These are phyloP conservation scores for Drosophila paulistorum DNA, from an alignment of 1,140 invertebrate species.

Conservation along the genomic window DNA sequence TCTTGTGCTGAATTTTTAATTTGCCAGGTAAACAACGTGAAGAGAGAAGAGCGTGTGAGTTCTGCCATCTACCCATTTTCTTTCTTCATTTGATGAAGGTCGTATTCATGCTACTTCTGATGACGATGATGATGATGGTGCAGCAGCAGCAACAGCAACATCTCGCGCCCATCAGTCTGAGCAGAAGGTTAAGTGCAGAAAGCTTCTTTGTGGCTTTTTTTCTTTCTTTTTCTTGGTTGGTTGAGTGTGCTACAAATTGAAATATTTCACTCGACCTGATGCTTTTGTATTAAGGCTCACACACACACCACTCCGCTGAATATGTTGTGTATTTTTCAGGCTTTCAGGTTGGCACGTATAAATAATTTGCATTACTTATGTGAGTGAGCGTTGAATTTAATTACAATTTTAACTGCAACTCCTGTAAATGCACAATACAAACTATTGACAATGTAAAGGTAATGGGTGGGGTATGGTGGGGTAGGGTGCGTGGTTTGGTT, in stretches of 20 bases:
- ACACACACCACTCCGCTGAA: neutral
- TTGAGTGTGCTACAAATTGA: constrained; percentile 75
- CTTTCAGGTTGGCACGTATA: constrained; percentile 41
- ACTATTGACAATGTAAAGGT: constrained; percentile 30
- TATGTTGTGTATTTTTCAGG: constrained; percentile 38
- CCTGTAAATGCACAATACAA: constrained; percentile 49
- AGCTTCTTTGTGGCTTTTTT: constrained; percentile 39
- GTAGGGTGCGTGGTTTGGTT: constrained; percentile 14
- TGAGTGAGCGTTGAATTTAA: constrained; percentile 63
- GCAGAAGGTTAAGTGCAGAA: constrained; percentile 72
- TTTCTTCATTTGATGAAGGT: constrained; percentile 61
- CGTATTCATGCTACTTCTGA: constrained; percentile 38
- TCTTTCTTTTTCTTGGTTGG: constrained; percentile 23
- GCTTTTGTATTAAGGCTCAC: neutral
- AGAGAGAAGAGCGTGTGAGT: constrained; percentile 29
- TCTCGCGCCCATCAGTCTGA: constrained; percentile 43
- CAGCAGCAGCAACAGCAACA: constrained; percentile 17
- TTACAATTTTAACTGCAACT: constrained; percentile 69
- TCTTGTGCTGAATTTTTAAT: constrained; percentile 79
- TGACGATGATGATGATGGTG: constrained; percentile 13
- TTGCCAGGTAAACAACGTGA: constrained; percentile 65
- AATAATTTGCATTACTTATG: constrained; percentile 67
- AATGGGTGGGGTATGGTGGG: constrained; percentile 23
- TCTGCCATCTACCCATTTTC: constrained; percentile 25
- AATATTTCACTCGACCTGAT: constrained; percentile 60